Conservation (phyloP, 1,140 invertebrate genomes). For the Melanaphis sacchari region DNA sequence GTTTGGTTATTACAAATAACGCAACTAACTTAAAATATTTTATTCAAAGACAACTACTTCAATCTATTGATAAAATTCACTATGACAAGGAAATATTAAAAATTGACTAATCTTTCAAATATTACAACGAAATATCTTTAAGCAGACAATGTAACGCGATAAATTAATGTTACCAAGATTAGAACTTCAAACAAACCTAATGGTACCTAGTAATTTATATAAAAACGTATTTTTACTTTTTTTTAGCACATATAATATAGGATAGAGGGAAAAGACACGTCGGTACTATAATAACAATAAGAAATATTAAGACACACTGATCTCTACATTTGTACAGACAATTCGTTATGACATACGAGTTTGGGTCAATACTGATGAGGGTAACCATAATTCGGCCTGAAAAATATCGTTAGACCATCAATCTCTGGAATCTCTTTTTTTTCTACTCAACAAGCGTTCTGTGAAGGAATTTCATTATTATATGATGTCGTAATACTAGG, state of each 20-base stretch:
- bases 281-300: neutral
- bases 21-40: neutral
- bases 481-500: neutral
- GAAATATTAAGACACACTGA: constrained; percentile 25
- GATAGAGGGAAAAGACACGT: neutral
- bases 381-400: neutral
- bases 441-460: neutral
- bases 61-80: neutral
- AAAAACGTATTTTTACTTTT: neutral
- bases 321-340: constrained; percentile 13
- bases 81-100: neutral
- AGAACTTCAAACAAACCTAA: neutral
- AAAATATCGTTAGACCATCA: constrained; percentile 41
- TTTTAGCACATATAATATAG: neutral
- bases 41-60: neutral
- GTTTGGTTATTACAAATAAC: neutral
- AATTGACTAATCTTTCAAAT: neutral
- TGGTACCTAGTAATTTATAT: neutral
- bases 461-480: constrained; percentile 45
- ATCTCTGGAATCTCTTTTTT: neutral
- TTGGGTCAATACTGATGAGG: neutral
- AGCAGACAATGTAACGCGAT: neutral
- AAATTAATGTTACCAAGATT: neutral
- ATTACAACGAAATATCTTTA: neutral
- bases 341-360: constrained; percentile 20